A percentile compares a stretch with the other conserved stretches of the same genome.
Conservation (phyloP, 2,888 invertebrate species). For the Phortica magna region DNA sequence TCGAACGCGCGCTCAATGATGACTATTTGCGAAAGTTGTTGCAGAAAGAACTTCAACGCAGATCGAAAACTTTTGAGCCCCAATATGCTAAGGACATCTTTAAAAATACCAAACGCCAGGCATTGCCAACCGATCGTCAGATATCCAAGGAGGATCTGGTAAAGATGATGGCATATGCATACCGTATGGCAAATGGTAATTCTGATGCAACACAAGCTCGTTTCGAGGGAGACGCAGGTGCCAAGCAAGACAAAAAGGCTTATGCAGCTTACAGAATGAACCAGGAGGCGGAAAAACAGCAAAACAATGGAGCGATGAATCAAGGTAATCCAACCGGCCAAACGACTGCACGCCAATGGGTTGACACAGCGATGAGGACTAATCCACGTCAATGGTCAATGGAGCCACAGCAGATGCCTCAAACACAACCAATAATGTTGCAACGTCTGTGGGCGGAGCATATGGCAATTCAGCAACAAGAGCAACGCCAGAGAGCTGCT, state of each 20-base stretch:
- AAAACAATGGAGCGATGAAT: constrained; percentile 10
- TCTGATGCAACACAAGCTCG: constrained; percentile 43
- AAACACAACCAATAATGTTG: constrained; percentile 26
- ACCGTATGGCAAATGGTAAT: constrained; percentile 64
- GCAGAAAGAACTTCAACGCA: constrained; percentile 61
- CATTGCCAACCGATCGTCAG: constrained; percentile 30
- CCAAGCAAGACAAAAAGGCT: constrained; percentile 46
- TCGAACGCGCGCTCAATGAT: constrained; percentile 71
- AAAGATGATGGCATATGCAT: constrained; percentile 69
- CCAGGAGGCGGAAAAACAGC: not conserved
- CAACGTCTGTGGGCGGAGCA: constrained; percentile 21
- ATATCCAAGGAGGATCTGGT: constrained; percentile 67
- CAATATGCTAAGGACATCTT: not conserved
- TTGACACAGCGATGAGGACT: constrained; percentile 7
- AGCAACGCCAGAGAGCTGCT: constrained; percentile 45
- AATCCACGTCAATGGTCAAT: constrained; percentile 30
- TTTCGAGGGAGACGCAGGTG: constrained; percentile 30
- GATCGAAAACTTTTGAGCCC: constrained; percentile 31
- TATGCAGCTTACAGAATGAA: constrained; percentile 49
- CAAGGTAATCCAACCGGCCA: not conserved
- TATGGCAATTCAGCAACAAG: not conserved
- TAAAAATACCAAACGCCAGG: constrained; percentile 60
- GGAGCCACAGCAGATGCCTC: constrained; percentile 28
- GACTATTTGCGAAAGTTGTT: constrained; percentile 69
- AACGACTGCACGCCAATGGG: constrained; percentile 12